Evolutionary conservation across 2,797 vertebrate genomes (phyloP).

Genomic region (Erpetoichthys calabaricus): DNA sequence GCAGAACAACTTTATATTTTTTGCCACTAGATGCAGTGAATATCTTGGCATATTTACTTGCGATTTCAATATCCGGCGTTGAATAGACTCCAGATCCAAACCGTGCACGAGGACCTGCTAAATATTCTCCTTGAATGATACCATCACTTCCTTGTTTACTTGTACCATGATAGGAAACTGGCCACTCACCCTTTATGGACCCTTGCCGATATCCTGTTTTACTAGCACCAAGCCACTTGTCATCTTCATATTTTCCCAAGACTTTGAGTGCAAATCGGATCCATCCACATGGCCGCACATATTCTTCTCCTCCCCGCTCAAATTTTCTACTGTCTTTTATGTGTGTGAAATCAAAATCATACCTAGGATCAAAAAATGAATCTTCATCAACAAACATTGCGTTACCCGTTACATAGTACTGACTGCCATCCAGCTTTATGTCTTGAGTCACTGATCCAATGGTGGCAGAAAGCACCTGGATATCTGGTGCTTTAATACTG

Average conservation of each 20-base stretch:
- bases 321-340: background rate
- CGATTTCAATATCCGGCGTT: constrained; percentile 12
- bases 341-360: constrained; percentile 12
- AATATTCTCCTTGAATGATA: constrained; percentile 1
- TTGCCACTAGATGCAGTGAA: constrained; percentile 17
- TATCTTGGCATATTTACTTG: background rate
- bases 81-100: constrained; percentile 21
- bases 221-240: constrained; percentile 15
- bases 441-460: background rate
- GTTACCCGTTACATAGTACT: background rate
- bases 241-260: constrained; percentile 13
- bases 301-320: constrained; percentile 10
- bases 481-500: background rate
- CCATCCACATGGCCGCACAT: constrained; percentile 14
- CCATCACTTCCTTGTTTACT: background rate
- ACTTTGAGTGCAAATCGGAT: constrained; percentile 19
- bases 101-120: background rate
- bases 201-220: background rate
- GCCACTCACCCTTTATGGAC: constrained; percentile 4
- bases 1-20: constrained; percentile 13
- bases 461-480: background rate
- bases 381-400: background rate
- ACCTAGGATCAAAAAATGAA: constrained; percentile 1
- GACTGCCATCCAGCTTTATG: background rate
- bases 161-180: constrained; percentile 13